Conservation (phyloP, 2,888 invertebrate species). For the Hyles lineata region DNA sequence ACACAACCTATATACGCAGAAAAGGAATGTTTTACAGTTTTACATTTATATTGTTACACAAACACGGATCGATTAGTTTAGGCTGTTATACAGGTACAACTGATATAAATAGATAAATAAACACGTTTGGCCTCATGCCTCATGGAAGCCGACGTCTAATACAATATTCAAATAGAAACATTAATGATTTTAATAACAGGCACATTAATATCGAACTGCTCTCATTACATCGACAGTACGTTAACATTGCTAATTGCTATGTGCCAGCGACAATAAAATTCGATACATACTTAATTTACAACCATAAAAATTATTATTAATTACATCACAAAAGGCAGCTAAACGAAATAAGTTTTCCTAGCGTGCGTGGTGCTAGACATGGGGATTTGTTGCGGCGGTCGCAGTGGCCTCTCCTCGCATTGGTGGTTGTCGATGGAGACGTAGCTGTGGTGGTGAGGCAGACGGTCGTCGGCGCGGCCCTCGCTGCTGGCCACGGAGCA, state of each 20-base stretch:
- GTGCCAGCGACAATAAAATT: background rate
- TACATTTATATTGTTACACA: slow-evolving; percentile 21
- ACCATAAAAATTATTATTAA: slow-evolving; percentile 31
- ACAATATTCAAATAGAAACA: slow-evolving; percentile 20
- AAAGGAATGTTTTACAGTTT: slow-evolving; percentile 62
- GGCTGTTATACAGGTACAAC: background rate
- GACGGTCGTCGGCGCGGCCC: slow-evolving; percentile 81
- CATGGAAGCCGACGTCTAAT: background rate
- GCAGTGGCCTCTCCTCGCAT: slow-evolving; percentile 79
- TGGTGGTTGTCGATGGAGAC: slow-evolving; percentile 83
- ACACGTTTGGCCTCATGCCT: background rate
- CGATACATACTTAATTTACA: background rate
- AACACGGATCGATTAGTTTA: background rate
- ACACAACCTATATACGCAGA: slow-evolving; percentile 47
- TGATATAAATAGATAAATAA: slow-evolving; percentile 1
- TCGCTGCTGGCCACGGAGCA: slow-evolving; percentile 85
- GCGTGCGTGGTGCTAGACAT: slow-evolving; percentile 78
- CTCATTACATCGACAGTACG: slow-evolving; percentile 3
- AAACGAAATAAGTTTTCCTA: slow-evolving; percentile 83
- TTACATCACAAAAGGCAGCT: slow-evolving; percentile 52
- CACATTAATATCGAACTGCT: slow-evolving; percentile 6
- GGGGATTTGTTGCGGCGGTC: slow-evolving; percentile 79
- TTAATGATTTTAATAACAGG: slow-evolving; percentile 11
- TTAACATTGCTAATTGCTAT: background rate
- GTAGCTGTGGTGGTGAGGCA: slow-evolving; percentile 85